Percentiles rank a stretch among this genome's conserved stretches.
Conservation (phyloP, 2,888 invertebrate species). For the Aphidius colemani region DNA sequence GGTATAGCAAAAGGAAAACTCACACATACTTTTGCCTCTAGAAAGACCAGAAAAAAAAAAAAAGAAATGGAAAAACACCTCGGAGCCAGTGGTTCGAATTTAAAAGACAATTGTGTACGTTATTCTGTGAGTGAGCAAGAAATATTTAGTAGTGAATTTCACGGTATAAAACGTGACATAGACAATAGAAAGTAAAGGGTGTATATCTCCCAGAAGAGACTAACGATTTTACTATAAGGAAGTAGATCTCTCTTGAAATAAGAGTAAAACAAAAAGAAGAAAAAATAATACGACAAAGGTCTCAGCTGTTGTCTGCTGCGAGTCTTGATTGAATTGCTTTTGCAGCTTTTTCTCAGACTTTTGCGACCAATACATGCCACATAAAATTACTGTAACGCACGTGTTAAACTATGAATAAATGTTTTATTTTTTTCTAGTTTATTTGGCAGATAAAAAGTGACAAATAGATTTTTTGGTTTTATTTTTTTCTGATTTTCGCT, state of each 20-base stretch:
- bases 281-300: constrained; percentile 33
- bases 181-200: constrained; percentile 15
- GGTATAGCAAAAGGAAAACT: not conserved
- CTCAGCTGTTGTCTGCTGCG: constrained; percentile 53
- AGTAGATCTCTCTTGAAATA: no score
- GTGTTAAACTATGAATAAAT: constrained; percentile 23
- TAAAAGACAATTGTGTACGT: no score
- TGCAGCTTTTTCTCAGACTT: constrained; percentile 32
- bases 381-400: constrained; percentile 24
- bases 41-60: constrained; percentile 20
- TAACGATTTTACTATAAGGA: no score
- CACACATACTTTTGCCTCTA: no score
- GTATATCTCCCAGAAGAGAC: not conserved
- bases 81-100: constrained; percentile 2
- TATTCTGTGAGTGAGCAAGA: no score
- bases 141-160: constrained; percentile 22
- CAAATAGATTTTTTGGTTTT: no score
- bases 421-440: not conserved
- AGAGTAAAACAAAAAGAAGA: constrained; percentile 8
- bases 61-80: constrained; percentile 21
- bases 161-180: constrained; percentile 35
- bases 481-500: no score
- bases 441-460: constrained; percentile 6
- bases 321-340: constrained; percentile 57
- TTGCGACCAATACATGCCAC: constrained; percentile 24